phyloP scores from a whole-genome alignment of 2,888 invertebrate species.

The Himalopsyche kuldschensis region DNA sequence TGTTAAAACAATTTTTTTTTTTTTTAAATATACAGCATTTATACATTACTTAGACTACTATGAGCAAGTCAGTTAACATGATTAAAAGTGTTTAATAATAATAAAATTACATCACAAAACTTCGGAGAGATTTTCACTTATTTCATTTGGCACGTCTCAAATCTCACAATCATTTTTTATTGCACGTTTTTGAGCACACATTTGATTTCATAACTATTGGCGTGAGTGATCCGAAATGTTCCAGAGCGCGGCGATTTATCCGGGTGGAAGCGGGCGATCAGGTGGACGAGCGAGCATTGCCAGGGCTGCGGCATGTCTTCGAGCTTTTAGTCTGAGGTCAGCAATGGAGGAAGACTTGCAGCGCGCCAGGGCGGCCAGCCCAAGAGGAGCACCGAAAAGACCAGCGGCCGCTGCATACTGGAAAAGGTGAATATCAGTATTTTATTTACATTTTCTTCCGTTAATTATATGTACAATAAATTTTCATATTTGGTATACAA shows the following conservation, averaged over 20 bases:
- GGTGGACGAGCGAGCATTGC: constrained; percentile 61
- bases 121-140: background rate
- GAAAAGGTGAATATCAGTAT: constrained; percentile 25
- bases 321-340: constrained; percentile 89
- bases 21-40: too few relatives aligned
- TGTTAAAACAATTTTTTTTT: too few relatives aligned
- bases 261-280: constrained; percentile 41
- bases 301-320: constrained; percentile 88
- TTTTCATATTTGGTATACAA: too few relatives aligned
- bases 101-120: background rate
- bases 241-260: background rate
- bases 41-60: too few relatives aligned
- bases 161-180: background rate
- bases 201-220: too few relatives aligned
- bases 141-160: background rate
- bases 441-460: too few relatives aligned
- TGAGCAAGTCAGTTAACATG: too few relatives aligned
- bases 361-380: constrained; percentile 78
- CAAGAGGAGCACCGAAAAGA: constrained; percentile 68
- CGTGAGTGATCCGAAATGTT: background rate
- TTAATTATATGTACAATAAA: too few relatives aligned
- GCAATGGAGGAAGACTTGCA: constrained; percentile 92
- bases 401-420: constrained; percentile 67
- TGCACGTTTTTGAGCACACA: background rate
- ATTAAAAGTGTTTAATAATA: too few relatives aligned